Base-by-base conservation (phyloP, 1,140 invertebrate genomes). In the Saccostrea glomerata region DNA sequence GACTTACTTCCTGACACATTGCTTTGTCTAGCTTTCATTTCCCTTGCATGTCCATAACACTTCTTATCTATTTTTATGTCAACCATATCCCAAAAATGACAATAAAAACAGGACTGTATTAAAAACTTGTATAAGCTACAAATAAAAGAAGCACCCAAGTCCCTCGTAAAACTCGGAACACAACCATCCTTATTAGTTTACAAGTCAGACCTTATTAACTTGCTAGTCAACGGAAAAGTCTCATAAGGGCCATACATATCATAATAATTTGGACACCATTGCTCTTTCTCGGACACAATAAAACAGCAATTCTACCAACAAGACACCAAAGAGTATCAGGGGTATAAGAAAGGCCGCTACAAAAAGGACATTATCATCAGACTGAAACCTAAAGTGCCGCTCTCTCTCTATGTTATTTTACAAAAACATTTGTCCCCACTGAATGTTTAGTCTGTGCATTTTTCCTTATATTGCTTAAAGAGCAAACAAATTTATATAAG, bases 251-350 rank as follows among this genome's bases (percentile, higher is more conserved):
- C 82, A 63, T 87, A 56, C 56, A 25, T n/a, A 82, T 63, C 5
- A 17, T 83, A 55, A 87, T 87, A 87, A 83, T 83, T 84, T 63
- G 82, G 86, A 83, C 86, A 87, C 58, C 82, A 47, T 66, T 87
- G 86, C 86, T 87, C 86, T 82, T 87, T 87, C 82, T 87, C 82
- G 86, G 86, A 83, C 86, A 82, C 82, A 83, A 83, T 87, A 87
- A 87, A 87, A 87, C 60, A 87, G 83, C 82, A 58, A 83, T 40
- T 83, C 82, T 5, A 63, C 55, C 30, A 84, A 87, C 25, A 87
- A 83, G 86, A 87, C 86, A 87, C 77, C 40, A 25, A 63, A 23
- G 25, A 63, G 56, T 30, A 85, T 85, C 84, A 63, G 23, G 84
- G 58, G 84, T 85, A 85, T 85, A 25, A 47, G 56, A 30, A 56